Percentiles rank a stretch among this genome's conserved stretches.
These are phyloP conservation scores for Elysia crispata DNA, from an alignment of 2,888 invertebrate genomes.

Conservation along the genomic window DNA sequence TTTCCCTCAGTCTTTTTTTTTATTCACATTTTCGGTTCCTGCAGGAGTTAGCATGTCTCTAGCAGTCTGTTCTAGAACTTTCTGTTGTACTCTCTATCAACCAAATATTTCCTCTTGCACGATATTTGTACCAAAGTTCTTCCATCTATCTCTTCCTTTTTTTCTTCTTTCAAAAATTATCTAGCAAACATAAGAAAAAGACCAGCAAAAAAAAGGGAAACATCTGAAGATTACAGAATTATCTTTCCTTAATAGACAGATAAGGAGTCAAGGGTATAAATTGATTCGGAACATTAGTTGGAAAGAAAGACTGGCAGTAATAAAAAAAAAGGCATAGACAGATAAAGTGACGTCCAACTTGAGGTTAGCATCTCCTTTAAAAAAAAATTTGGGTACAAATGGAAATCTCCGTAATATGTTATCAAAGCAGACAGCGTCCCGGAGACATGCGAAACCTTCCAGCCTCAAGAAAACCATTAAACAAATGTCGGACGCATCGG, in stretches of 20 bases:
- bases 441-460: not conserved
- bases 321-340: too few relatives aligned
- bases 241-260: not conserved
- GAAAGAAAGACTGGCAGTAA: not conserved
- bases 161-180: not conserved
- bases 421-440: not conserved
- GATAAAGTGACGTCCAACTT: too few relatives aligned
- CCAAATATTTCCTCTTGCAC: too few relatives aligned
- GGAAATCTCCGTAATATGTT: not conserved
- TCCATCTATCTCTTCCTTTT: not conserved
- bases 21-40: not conserved
- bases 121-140: too few relatives aligned
- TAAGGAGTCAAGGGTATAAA: not conserved
- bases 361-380: too few relatives aligned
- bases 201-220: too few relatives aligned
- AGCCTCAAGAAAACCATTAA: conserved; percentile 37
- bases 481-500: conserved; percentile 6
- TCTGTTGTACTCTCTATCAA: too few relatives aligned
- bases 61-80: too few relatives aligned
- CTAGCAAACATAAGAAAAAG: not conserved
- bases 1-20: conserved; percentile 5
- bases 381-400: too few relatives aligned
- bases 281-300: not conserved
- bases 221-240: too few relatives aligned
- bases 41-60: too few relatives aligned